Conservation (phyloP, 2,888 invertebrate species). For the Dolichopus griseipennis region DNA sequence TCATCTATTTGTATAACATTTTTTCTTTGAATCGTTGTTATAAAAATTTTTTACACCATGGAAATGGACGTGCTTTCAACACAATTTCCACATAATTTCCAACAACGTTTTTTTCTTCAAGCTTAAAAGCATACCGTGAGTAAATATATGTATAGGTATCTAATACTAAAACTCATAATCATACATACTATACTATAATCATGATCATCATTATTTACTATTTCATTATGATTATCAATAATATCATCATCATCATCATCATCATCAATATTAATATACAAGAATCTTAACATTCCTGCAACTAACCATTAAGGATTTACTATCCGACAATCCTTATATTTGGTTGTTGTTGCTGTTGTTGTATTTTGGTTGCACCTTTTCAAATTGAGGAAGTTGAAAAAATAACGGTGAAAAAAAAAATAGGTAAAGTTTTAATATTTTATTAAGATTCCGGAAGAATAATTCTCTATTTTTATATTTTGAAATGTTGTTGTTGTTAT, state of each 20-base stretch:
- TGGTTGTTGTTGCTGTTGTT: neutral
- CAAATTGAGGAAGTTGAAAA: neutral
- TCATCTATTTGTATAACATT: neutral
- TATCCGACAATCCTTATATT: neutral
- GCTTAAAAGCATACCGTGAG: neutral
- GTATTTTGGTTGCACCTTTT: neutral
- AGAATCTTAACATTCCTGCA: neutral
- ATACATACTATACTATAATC: too few species aligned
- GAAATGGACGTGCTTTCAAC: neutral
- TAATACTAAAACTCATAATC: neutral
- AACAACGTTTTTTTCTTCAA: neutral
- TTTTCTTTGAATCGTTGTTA: too few species aligned
- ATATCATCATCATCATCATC: too few species aligned
- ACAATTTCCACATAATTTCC: neutral
- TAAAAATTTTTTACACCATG: neutral
- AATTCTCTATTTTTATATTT: neutral
- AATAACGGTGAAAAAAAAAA: neutral
- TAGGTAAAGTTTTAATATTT: constrained; percentile 1
- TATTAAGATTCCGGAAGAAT: constrained; percentile 1
- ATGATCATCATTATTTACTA: neutral
- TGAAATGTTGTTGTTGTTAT: neutral
- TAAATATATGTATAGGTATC: neutral
- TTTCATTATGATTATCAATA: too few species aligned
- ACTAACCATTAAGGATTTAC: neutral
- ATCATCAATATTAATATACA: too few species aligned